Conservation (phyloP, 2,888 invertebrate species). For the Calameuta pallipes region DNA sequence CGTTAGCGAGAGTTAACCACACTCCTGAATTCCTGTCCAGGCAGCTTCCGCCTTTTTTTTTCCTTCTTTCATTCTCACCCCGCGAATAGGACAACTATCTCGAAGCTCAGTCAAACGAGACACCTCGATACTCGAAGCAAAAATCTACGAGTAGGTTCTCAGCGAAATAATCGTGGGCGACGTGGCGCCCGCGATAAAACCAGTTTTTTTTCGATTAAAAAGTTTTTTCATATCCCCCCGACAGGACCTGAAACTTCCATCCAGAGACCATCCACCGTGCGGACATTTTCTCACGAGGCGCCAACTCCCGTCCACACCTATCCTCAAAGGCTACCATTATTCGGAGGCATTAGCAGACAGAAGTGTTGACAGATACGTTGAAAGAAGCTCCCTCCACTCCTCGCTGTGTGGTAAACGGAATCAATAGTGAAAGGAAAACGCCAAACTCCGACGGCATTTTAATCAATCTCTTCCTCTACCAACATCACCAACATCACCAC, state of each 20-base stretch:
- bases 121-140: neutral
- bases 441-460: constrained; percentile 37
- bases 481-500: constrained; percentile 18
- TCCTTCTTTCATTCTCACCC: neutral
- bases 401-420: constrained; percentile 31
- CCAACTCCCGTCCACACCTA: neutral
- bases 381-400: constrained; percentile 25
- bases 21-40: neutral
- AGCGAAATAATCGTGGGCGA: neutral
- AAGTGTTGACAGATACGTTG: constrained; percentile 46
- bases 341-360: constrained; percentile 32
- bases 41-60: neutral
- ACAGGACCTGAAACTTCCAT: neutral
- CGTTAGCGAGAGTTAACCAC: neutral
- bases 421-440: constrained; percentile 44
- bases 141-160: neutral
- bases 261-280: neutral
- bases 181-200: constrained; percentile 25
- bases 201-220: constrained; percentile 38
- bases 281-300: neutral
- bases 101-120: neutral
- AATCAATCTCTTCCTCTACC: constrained; percentile 43
- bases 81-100: neutral
- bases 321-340: constrained; percentile 33
- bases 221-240: constrained; percentile 44